phyloP scores from a whole-genome alignment of 2,797 vertebrate species.

The Emydoidea blandingii region DNA sequence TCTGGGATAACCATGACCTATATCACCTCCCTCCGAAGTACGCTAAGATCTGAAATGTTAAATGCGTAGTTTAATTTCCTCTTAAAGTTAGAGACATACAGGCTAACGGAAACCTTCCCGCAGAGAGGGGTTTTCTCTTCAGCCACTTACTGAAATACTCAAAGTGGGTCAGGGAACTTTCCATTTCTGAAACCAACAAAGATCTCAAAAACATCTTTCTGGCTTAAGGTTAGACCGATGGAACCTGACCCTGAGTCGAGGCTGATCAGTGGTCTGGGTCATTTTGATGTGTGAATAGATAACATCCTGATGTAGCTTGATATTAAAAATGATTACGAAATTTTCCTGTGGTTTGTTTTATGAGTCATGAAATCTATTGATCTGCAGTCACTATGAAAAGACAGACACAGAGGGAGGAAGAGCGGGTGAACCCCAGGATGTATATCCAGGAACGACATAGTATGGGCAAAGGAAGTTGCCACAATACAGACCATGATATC shows the following conservation, averaged over 20 bases:
- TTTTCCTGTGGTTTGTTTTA: slow-evolving; percentile 7
- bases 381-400: slow-evolving; percentile 12
- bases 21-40: slow-evolving; percentile 4
- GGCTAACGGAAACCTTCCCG: slow-evolving; percentile 76
- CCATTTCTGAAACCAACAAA: slow-evolving; percentile 59
- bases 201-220: neutral
- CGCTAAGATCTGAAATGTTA: slow-evolving; percentile 24
- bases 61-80: slow-evolving; percentile 60
- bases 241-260: slow-evolving; percentile 18
- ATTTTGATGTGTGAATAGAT: slow-evolving; percentile 61
- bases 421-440: neutral
- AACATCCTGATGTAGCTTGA: slow-evolving; percentile 23
- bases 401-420: neutral
- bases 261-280: slow-evolving; percentile 66
- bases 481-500: neutral
- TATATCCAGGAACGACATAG: neutral
- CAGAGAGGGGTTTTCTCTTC: slow-evolving; percentile 69
- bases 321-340: neutral
- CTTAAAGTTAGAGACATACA: slow-evolving; percentile 49
- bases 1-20: slow-evolving; percentile 40
- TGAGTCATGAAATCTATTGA: neutral
- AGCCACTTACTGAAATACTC: slow-evolving; percentile 79
- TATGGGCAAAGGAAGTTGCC: neutral
- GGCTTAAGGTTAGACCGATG: slow-evolving; percentile 28
- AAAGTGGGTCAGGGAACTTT: slow-evolving; percentile 82